These are phyloP conservation scores for Pollimyrus isidori DNA, from an alignment of 2,113 vertebrate species.

Conservation along the genomic window DNA sequence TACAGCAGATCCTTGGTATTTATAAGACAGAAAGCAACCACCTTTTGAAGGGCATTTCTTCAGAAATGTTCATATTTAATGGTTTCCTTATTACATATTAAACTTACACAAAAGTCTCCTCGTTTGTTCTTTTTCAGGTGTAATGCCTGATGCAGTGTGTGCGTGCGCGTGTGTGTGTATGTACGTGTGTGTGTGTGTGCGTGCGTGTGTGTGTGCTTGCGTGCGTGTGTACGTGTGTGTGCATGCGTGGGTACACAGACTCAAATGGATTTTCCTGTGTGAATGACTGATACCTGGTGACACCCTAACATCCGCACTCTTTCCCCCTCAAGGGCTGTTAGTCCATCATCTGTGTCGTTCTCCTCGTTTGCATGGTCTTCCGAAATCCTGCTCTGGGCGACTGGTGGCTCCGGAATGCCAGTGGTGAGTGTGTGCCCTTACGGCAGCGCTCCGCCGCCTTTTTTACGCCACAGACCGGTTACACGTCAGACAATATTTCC, in stretches of 20 bases:
- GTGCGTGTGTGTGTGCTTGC: neutral
- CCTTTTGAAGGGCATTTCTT: constrained; percentile 8
- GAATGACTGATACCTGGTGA: neutral
- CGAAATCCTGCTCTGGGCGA: neutral
- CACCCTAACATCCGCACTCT: neutral
- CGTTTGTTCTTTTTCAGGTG: neutral
- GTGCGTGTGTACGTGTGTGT: neutral
- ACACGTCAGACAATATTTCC: too few relatives aligned
- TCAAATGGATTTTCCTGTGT: neutral
- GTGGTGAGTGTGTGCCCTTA: neutral
- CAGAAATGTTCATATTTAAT: constrained; percentile 15
- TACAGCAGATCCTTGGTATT: constrained; percentile 60
- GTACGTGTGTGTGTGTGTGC: neutral
- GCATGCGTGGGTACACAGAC: too few relatives aligned
- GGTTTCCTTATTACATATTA: constrained; percentile 13
- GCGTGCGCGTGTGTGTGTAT: neutral
- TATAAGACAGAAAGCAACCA: constrained; percentile 37
- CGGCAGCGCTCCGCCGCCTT: too few relatives aligned
- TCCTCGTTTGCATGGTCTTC: neutral
- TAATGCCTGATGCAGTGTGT: neutral
- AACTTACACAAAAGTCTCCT: neutral
- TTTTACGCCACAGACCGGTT: too few relatives aligned
- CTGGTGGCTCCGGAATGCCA: neutral
- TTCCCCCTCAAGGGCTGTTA: neutral
- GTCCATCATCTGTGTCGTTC: neutral